phyloP scores from a whole-genome alignment of 2,113 vertebrate genomes.

The Prunella fulvescens region DNA sequence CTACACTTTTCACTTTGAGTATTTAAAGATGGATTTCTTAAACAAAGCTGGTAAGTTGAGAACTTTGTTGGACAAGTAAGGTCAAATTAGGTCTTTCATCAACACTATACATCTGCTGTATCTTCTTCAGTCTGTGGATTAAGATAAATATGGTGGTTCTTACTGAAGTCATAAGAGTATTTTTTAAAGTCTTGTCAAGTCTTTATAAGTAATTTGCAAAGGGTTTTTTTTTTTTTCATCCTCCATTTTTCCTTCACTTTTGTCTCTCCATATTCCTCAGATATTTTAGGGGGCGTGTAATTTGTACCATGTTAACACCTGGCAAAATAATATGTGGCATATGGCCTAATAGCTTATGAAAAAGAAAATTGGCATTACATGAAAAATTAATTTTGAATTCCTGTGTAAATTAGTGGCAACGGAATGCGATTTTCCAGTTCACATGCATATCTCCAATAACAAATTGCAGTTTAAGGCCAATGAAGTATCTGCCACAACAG shows the following conservation, averaged over 20 bases:
- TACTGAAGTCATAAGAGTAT: not conserved
- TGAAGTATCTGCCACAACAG: not conserved
- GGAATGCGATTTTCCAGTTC: not conserved
- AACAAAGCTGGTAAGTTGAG: not conserved
- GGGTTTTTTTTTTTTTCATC: not conserved
- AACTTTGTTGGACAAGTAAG: not conserved
- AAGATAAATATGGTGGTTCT: not conserved
- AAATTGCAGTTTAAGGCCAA: not conserved
- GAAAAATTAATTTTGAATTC: conserved; percentile 20
- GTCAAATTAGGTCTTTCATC: not conserved
- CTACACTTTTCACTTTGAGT: not conserved
- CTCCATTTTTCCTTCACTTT: not conserved
- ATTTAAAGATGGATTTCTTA: not conserved
- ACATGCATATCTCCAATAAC: not conserved
- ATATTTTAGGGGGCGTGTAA: not conserved
- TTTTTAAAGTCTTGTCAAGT: not conserved
- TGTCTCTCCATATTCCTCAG: not conserved
- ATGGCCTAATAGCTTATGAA: not conserved
- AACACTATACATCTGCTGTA: not conserved
- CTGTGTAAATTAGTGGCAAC: not conserved
- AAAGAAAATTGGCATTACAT: not conserved
- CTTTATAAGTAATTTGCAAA: not conserved
- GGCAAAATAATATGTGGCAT: conserved; percentile 16
- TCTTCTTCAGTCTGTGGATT: not conserved
- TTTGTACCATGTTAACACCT: not conserved